phyloP scores from a whole-genome alignment of 2,797 vertebrate species.

The Ctenopoma multispine region DNA sequence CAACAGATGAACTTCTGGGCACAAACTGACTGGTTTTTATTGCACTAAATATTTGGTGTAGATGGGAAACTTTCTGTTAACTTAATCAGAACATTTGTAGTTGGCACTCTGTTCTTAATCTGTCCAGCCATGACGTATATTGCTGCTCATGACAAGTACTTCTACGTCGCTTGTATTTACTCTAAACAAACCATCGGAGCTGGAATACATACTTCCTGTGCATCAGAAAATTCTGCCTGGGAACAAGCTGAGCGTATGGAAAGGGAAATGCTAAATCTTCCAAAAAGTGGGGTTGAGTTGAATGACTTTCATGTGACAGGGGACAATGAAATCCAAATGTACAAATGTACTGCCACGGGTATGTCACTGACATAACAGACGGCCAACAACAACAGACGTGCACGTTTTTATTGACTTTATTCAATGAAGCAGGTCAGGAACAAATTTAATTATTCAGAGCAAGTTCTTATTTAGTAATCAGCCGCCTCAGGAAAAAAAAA shows the following conservation, averaged over 20 bases:
- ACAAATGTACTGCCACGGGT: neutral
- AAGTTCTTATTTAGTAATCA: slow-evolving; percentile 59
- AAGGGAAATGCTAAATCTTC: neutral
- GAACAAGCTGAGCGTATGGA: slow-evolving; percentile 11
- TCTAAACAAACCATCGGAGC: slow-evolving; percentile 38
- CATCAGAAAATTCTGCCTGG: slow-evolving; percentile 11
- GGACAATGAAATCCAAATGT: neutral
- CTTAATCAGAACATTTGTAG: slow-evolving; percentile 7
- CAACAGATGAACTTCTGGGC: neutral
- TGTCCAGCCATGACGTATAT: slow-evolving; percentile 5
- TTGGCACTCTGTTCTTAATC: slow-evolving; percentile 16
- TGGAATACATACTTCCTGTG: slow-evolving; percentile 42
- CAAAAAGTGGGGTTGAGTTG: neutral
- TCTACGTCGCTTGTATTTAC: slow-evolving; percentile 31
- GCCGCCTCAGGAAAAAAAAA: slow-evolving; percentile 21
- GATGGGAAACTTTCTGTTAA: neutral
- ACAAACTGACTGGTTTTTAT: neutral
- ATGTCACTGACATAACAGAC: neutral
- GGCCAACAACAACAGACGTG: neutral
- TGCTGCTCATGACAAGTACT: slow-evolving; percentile 17
- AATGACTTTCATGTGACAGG: neutral
- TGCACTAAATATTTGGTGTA: neutral
- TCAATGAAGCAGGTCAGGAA: slow-evolving; percentile 37
- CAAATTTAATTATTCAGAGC: slow-evolving; percentile 53
- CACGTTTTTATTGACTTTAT: slow-evolving; percentile 40